Evolutionary conservation across 2,888 invertebrate species (phyloP), one percentile per base, ranked within the genome.

Genomic region (Aplocera efformata): DNA sequence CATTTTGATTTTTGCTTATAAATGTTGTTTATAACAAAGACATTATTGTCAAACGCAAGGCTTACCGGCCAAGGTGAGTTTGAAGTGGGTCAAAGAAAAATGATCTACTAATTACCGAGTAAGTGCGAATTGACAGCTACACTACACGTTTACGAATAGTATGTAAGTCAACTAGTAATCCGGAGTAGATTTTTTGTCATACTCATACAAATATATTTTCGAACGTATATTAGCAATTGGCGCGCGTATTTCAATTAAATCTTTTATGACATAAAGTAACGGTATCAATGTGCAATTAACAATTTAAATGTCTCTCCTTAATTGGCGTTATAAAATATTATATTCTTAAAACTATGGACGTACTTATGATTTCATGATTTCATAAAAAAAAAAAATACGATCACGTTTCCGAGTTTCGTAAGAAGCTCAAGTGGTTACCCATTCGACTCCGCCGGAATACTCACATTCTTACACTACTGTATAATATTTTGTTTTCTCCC

Each of bases 11-110:
- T 1, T 22, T 22, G 22, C 1, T 22, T 7, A 7, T 22, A 1
- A n/a, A 27, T 23, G 7, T 33, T 23, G 8, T 34, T 43, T 26
- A 49, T 10, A 36, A 42, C 37, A 20, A 25, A 22, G 6, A 5
- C 7, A 17, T 22, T 3, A n/a, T 22, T 22, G 22, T 7, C 22
- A 22, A 22, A 22, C n/a, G 22, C 60, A 63, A 66, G 58, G 62
- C 32, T 55, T 36, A 36, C 33, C 37, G 11, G 30, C 25, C 9
- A 21, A 29, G 35, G 6, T 22, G 3, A 6, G 22, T 22, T 36
- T 49, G 45, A 72, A 63, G 56, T 72, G 42, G 69, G 71, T 67
- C 66, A 48, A 51, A 53, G 45, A 59, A 52, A 59, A 56, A 48
- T 46, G 52, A 58, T 48, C 6, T 5, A 42, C 34, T 53, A 53